Evolutionary conservation across 2,888 invertebrate species (phyloP).

Genomic region (Hirtodrosophila confusa): DNA sequence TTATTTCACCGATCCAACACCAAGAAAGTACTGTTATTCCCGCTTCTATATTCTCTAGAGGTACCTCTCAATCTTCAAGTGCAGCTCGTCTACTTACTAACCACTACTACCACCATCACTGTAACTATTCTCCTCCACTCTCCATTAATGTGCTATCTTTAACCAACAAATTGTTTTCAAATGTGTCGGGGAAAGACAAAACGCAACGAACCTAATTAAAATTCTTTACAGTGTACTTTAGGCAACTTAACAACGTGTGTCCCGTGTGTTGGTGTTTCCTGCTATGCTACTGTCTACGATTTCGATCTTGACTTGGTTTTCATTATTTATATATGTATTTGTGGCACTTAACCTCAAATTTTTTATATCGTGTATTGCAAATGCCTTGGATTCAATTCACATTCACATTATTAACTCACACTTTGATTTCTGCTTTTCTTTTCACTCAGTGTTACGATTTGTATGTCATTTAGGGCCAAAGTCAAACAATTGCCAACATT

Average conservation of each 20-base stretch:
- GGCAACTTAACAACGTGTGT: slow-evolving; percentile 72
- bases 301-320: slow-evolving; percentile 2
- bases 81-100: slow-evolving; percentile 73
- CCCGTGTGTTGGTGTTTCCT: slow-evolving; percentile 67
- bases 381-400: no score
- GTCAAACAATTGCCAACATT: not conserved
- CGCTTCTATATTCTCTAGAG: slow-evolving; percentile 82
- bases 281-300: slow-evolving; percentile 59
- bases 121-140: slow-evolving; percentile 67
- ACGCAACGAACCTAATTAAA: slow-evolving; percentile 47
- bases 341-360: slow-evolving; percentile 31
- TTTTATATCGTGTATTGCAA: slow-evolving; percentile 5
- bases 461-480: slow-evolving; percentile 27
- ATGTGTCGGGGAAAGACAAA: slow-evolving; percentile 35
- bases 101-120: slow-evolving; percentile 53
- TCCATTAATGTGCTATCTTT: slow-evolving; percentile 65
- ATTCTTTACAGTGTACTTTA: slow-evolving; percentile 75
- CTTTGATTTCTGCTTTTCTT: slow-evolving; percentile 38
- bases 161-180: slow-evolving; percentile 20
- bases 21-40: slow-evolving; percentile 63
- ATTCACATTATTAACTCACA: slow-evolving; percentile 4
- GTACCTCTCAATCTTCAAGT: slow-evolving; percentile 65
- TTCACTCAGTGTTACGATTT: slow-evolving; percentile 54
- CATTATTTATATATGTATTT: slow-evolving; percentile 1
- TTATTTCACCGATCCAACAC: slow-evolving; percentile 26